Base-by-base conservation (phyloP, 2,888 invertebrate species). In the Diplolepis rosae region DNA sequence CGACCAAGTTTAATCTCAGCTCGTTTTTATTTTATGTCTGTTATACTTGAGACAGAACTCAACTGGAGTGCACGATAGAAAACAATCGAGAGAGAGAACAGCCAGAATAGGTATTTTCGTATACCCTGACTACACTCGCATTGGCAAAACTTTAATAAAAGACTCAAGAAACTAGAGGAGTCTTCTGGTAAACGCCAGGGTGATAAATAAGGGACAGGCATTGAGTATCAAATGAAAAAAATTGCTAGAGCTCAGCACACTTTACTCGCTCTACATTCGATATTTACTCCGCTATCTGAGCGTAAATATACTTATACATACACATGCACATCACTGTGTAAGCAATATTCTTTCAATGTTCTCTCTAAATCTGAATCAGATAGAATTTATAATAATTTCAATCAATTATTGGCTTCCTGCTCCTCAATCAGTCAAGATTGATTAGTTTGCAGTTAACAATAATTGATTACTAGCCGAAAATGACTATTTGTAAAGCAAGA, bases 171-270 rank as follows among this genome's bases (percentile, higher is more conserved):
- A 48, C 45, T 45, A 45, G 54, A 30, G 32, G 30, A 54, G 18
- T 30, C 54, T 54, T 28, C 30, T 18, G 54, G 30, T 54, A 54
- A 54, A 54, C 30, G 18, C 18, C 54, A 11, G 5, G 18, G 54
- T 54, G 54, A 54, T 32, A 54, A 54, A 54, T 54, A 54, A 54
- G 30, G 30, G 54, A 30, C 54, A 22, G 32, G 15, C 18, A 30
- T 30, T 18, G 18, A 54, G 32, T 11, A 30, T 54, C 30, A 15
- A 15, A 18, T 54, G 32, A 4, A 30, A 54, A 18, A 32, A 54
- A 32, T 54, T 54, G 32, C 9, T 11, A 54, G 18, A 54, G 30
- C 32, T 54, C 30, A 30, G 11, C 1, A 54, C 54, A 30, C 54
- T 54, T 54, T 7, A 45, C 18, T 30, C 18, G 30, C 18, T 28